phyloP scores from a whole-genome alignment of 2,888 invertebrate genomes.

The Oscheius sp. region DNA sequence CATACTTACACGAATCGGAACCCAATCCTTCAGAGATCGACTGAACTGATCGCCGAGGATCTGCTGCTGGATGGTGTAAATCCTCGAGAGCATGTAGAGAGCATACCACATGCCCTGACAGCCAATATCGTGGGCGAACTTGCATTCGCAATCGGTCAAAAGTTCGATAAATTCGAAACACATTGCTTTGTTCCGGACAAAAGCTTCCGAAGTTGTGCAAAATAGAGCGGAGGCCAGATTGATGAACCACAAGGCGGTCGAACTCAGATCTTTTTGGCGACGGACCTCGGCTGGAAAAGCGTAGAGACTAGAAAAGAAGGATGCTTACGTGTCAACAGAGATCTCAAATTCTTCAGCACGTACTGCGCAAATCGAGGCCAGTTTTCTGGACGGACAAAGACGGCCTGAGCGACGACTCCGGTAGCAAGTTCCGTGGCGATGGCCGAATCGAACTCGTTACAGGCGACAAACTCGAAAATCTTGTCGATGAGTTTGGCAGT shows the following conservation, averaged over 20 bases:
- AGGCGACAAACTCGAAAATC: constrained; percentile 39
- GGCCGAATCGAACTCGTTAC: constrained; percentile 42
- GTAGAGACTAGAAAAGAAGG: not conserved
- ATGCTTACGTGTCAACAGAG: constrained; percentile 41
- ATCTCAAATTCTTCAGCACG: constrained; percentile 39
- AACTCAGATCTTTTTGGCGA: constrained; percentile 33
- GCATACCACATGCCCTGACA: constrained; percentile 35
- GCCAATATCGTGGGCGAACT: constrained; percentile 42
- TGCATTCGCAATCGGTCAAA: constrained; percentile 42
- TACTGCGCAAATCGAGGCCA: constrained; percentile 42
- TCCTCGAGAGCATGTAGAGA: constrained; percentile 33
- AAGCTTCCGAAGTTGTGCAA: constrained; percentile 36
- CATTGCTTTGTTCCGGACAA: constrained; percentile 43
- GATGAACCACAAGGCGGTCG: constrained; percentile 44
- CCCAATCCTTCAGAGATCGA: constrained; percentile 44
- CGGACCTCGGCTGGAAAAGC: constrained; percentile 41
- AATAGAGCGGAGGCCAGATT: constrained; percentile 40
- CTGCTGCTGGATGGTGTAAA: constrained; percentile 36
- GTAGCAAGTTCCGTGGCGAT: constrained; percentile 42
- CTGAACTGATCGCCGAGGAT: constrained; percentile 28
- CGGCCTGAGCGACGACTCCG: constrained; percentile 37
- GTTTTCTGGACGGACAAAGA: constrained; percentile 34
- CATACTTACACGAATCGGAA: constrained; percentile 40
- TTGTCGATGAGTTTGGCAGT: constrained; percentile 35
- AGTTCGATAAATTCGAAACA: constrained; percentile 41